phyloP scores from a whole-genome alignment of 1,140 invertebrate species.

The Micrasema longulum region DNA sequence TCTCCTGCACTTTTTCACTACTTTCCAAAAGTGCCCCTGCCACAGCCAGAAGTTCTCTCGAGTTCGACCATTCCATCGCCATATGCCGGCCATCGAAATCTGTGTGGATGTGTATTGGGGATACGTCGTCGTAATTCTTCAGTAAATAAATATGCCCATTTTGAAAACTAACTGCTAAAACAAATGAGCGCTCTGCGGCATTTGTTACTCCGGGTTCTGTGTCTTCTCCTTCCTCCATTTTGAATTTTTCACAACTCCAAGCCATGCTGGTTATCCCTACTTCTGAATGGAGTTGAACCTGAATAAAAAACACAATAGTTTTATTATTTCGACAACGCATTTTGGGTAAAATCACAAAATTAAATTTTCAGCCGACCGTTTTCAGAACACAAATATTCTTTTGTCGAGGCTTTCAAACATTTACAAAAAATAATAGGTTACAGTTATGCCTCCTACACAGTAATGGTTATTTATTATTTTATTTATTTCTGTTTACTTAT shows the following conservation, averaged over 20 bases:
- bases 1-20: slow-evolving; percentile 57
- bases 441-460: too few relatives aligned
- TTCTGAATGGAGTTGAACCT: slow-evolving; percentile 84
- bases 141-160: slow-evolving; percentile 91
- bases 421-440: too few relatives aligned
- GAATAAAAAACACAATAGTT: slow-evolving; percentile 57
- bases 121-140: slow-evolving; percentile 92
- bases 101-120: slow-evolving; percentile 86
- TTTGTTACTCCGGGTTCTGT: slow-evolving; percentile 69
- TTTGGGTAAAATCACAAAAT: too few relatives aligned
- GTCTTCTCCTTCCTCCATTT: slow-evolving; percentile 94
- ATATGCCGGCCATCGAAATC: slow-evolving; percentile 80
- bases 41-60: slow-evolving; percentile 90
- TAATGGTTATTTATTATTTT: too few relatives aligned
- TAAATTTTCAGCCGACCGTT: too few relatives aligned
- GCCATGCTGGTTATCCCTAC: slow-evolving; percentile 90
- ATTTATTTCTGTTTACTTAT: too few relatives aligned
- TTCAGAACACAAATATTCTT: too few relatives aligned
- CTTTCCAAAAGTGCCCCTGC: slow-evolving; percentile 76
- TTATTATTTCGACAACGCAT: too few relatives aligned
- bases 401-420: too few relatives aligned
- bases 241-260: slow-evolving; percentile 98
- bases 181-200: slow-evolving; percentile 72
- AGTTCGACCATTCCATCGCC: slow-evolving; percentile 96
- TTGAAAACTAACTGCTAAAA: slow-evolving; percentile 88